Evolutionary conservation across 1,140 invertebrate genomes (phyloP), one percentile per base, ranked within the genome.

Genomic region (Drosophila kohkoa): DNA sequence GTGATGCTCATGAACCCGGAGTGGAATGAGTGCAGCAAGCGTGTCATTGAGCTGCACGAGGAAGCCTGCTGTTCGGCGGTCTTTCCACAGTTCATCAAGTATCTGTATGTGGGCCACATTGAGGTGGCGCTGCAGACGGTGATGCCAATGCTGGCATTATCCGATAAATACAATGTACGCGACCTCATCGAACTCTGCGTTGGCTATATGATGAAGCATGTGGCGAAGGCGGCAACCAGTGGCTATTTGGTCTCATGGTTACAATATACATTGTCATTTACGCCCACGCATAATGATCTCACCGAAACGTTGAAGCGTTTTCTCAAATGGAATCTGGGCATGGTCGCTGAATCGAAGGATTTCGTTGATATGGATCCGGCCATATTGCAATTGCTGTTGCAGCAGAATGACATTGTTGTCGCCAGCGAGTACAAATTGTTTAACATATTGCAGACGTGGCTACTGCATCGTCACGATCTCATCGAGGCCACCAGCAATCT

Each of bases 151-250:
- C 93, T 99, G 30, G 96, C 96, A 4, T 92, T 99, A 41, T 97
- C 97, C 32, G 98, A 99, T 92, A 99, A 99, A 93, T 99, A 99
- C 92, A 98, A 98, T 93, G 96, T 99, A 4, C 96, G 96, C 94
- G 97, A 98, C 93, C 93, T 99, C 78, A 96, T 97, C 68, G 93
- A 94, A 3, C 92, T 98, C 11, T 98, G 98, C 90, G 93, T 97
- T 28, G 94, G 96, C 54, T 99, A 98, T 89, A 99, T 99, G 98
- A 95, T 94, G 65, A 94, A 95, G 80, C 97, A 98, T 92, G 95
- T 98, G 55, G 96, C 97, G 7, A 95, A 97, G 76, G 97, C 97
- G 6, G 96, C 96, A 0, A 94, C 94, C 55, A 95, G 96, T 55
- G 96, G 96, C 28, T 96, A 96, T 35, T 92, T 99, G 3, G 95